A percentile compares a stretch with the other conserved stretches of the same genome.
Evolutionary conservation across 2,797 vertebrate genomes (phyloP).

Genomic region (Lagocephalus sceleratus): DNA sequence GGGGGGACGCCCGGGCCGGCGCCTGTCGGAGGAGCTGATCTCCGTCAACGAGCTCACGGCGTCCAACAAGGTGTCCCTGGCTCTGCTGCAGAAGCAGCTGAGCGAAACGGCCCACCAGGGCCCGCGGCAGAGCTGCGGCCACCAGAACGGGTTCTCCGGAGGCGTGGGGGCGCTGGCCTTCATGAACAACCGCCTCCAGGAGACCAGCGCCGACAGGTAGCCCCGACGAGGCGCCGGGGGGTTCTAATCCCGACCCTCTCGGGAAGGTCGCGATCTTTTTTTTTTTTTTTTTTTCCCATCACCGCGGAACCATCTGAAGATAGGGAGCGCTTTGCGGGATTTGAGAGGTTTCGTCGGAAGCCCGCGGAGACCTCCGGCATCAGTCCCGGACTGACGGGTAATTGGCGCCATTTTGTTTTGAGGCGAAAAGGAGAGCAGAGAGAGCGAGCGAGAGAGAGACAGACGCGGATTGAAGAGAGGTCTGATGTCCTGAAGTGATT

Average conservation of each 20-base stretch:
- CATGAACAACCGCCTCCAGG: conserved; percentile 83
- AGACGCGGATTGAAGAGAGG: conserved; percentile 47
- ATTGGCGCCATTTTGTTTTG: conserved; percentile 28
- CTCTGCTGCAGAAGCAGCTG: conserved; percentile 80
- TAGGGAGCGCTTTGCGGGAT: conserved; percentile 1
- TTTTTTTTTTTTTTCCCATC: too few species aligned
- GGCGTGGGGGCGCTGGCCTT: conserved; percentile 80
- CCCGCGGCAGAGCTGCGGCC: conserved; percentile 71
- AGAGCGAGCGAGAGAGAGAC: conserved; percentile 31
- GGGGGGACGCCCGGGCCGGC: conserved; percentile 64
- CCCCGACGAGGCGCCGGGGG: conserved; percentile 2
- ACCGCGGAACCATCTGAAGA: too few species aligned
- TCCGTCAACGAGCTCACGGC: conserved; percentile 79
- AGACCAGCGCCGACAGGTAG: conserved; percentile 81
- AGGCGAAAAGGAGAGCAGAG: conserved; percentile 23
- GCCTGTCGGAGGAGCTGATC: conserved; percentile 80
- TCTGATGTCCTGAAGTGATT: conserved; percentile 76
- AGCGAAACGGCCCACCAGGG: conserved; percentile 80
- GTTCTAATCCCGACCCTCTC: not conserved
- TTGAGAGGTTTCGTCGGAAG: conserved; percentile 7
- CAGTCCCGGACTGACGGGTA: conserved; percentile 26
- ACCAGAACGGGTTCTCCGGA: conserved; percentile 77
- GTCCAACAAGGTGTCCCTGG: conserved; percentile 80
- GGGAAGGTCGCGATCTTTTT: too few species aligned
- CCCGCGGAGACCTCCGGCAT: conserved; percentile 15